These are phyloP conservation scores for Dreissena polymorpha DNA, from an alignment of 1,140 invertebrate genomes.

Conservation along the genomic window DNA sequence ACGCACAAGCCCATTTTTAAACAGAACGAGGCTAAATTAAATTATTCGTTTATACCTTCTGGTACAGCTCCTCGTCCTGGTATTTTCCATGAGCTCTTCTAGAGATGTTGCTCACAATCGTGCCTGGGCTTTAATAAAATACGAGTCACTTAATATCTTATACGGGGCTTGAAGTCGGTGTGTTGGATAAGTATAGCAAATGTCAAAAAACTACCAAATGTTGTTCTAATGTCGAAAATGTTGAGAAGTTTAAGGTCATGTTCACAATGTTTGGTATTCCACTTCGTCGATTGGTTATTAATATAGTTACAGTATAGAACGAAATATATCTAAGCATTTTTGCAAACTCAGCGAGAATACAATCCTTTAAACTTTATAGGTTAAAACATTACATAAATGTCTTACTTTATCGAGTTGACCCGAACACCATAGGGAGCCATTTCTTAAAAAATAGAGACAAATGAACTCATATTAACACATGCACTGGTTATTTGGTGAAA, in stretches of 20 bases:
- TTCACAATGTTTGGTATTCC: background rate
- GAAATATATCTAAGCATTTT: background rate
- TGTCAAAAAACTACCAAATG: background rate
- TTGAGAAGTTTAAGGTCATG: background rate
- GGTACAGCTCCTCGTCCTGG: slow-evolving; percentile 58
- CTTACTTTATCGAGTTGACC: slow-evolving; percentile 2
- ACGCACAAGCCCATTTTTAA: no score
- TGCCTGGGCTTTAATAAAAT: slow-evolving; percentile 58
- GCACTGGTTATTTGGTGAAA: no score
- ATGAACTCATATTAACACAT: background rate
- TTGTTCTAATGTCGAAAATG: background rate
- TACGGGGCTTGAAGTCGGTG: no score
- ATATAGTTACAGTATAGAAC: background rate
- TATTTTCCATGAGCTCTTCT: slow-evolving; percentile 50
- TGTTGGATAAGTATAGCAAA: no score
- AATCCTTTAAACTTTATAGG: background rate
- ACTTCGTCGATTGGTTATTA: no score
- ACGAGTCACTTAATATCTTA: no score
- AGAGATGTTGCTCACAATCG: slow-evolving; percentile 58
- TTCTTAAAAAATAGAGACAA: background rate
- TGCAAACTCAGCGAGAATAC: background rate
- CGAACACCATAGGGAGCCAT: background rate
- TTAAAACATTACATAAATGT: no score
- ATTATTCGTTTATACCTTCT: slow-evolving; percentile 47
- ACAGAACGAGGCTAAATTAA: no score